Percentiles rank a stretch among this genome's conserved stretches.
Evolutionary conservation across 2,888 invertebrate species (phyloP).

Genomic region (Abscondita cerata): DNA sequence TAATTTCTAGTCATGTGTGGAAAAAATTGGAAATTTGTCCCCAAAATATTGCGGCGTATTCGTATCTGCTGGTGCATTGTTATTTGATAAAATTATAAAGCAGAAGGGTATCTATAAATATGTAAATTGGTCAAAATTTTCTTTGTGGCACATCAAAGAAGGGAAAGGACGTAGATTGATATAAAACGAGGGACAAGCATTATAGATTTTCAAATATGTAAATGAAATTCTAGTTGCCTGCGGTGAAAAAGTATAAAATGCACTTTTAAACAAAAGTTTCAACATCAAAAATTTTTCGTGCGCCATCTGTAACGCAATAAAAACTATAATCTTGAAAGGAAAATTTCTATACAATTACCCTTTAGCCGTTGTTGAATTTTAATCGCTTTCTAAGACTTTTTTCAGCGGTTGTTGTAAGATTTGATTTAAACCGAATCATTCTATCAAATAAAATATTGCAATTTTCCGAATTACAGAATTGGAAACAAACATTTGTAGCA

Average conservation of each 20-base stretch:
- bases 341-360: no score
- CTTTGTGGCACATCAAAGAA: constrained; percentile 47
- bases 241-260: constrained; percentile 22
- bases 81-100: constrained; percentile 32
- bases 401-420: no score
- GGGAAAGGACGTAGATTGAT: constrained; percentile 45
- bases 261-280: constrained; percentile 24
- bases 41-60: not conserved
- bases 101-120: constrained; percentile 43
- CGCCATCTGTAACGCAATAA: no score
- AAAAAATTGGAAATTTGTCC: constrained; percentile 4
- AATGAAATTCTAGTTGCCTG: constrained; percentile 35
- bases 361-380: no score
- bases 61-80: constrained; percentile 7
- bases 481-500: no score
- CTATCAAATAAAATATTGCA: no score
- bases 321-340: no score
- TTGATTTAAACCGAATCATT: no score
- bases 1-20: not conserved
- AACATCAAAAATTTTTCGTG: constrained; percentile 11
- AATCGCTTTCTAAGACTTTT: no score
- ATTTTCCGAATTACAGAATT: no score
- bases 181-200: constrained; percentile 45
- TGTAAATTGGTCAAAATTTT: constrained; percentile 52
- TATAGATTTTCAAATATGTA: constrained; percentile 44